These are phyloP conservation scores for mouse (Mus musculus) DNA, from an alignment of 2,113 vertebrate genomes.

Conservation along the genomic window DNA sequence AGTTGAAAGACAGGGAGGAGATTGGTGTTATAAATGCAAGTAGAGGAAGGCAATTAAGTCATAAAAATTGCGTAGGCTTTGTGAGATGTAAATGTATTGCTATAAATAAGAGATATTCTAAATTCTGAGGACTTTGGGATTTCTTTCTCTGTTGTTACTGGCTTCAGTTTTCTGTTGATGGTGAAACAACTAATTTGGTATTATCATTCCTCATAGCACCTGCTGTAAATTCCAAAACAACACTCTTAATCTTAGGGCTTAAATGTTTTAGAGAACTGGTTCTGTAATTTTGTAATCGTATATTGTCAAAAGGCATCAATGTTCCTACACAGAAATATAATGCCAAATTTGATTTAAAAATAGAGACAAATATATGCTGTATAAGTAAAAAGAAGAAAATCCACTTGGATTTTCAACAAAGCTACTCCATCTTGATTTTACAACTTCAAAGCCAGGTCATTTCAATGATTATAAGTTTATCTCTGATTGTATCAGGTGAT, in stretches of 20 bases:
- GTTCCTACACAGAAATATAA: not conserved
- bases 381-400: not conserved
- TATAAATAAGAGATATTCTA: slow-evolving; percentile 54
- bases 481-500: not conserved
- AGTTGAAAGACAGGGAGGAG: slow-evolving; percentile 65
- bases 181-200: not conserved
- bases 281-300: not conserved
- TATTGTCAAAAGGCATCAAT: not conserved
- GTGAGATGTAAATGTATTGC: slow-evolving; percentile 42
- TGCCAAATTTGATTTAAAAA: not conserved
- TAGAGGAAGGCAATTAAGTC: slow-evolving; percentile 72
- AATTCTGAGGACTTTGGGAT: slow-evolving; percentile 38
- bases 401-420: not conserved
- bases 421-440: not conserved
- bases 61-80: slow-evolving; percentile 60
- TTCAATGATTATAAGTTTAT: not conserved
- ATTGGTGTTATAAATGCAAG: slow-evolving; percentile 71
- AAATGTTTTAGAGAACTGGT: not conserved
- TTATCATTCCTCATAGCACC: not conserved
- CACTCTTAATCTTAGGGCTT: not conserved
- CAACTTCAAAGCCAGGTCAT: not conserved
- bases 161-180: slow-evolving; percentile 16
- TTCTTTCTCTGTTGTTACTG: not conserved
- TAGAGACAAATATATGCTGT: not conserved
- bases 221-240: slow-evolving; percentile 23